Evolutionary conservation across 2,113 vertebrate genomes (phyloP).

Genomic region (Coracopsis vasa): DNA sequence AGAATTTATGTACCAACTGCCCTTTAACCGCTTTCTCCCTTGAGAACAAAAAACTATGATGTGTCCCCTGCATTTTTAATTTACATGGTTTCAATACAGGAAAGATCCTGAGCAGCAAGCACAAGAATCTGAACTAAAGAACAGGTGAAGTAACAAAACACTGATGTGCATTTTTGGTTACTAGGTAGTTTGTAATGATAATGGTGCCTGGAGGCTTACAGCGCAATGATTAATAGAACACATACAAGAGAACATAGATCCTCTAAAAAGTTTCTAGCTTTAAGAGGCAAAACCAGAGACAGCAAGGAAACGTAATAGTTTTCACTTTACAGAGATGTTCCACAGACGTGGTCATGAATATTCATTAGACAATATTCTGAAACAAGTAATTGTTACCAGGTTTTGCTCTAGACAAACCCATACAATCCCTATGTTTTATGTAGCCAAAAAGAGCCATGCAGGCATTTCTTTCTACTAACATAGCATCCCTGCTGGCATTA

Average conservation of each 20-base stretch:
- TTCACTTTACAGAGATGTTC: neutral
- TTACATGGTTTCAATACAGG: neutral
- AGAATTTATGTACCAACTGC: neutral
- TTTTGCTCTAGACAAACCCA: neutral
- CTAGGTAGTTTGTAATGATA: neutral
- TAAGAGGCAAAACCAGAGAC: neutral
- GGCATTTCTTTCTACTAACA: neutral
- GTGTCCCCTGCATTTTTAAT: neutral
- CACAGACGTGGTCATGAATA: neutral
- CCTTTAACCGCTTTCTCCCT: neutral
- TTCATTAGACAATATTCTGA: neutral
- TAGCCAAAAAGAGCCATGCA: neutral
- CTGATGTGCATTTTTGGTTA: neutral
- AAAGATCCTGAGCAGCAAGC: neutral
- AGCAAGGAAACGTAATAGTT: neutral
- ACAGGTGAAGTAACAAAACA: neutral
- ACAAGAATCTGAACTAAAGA: neutral
- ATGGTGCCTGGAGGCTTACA: neutral
- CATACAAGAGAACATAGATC: neutral
- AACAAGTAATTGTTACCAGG: neutral
- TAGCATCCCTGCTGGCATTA: neutral
- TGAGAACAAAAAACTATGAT: neutral
- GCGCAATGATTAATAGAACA: neutral
- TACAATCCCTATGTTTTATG: neutral
- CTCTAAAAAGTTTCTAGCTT: neutral